Evolutionary conservation across 1,140 invertebrate genomes (phyloP).

Genomic region (Lasaia peninsularis): DNA sequence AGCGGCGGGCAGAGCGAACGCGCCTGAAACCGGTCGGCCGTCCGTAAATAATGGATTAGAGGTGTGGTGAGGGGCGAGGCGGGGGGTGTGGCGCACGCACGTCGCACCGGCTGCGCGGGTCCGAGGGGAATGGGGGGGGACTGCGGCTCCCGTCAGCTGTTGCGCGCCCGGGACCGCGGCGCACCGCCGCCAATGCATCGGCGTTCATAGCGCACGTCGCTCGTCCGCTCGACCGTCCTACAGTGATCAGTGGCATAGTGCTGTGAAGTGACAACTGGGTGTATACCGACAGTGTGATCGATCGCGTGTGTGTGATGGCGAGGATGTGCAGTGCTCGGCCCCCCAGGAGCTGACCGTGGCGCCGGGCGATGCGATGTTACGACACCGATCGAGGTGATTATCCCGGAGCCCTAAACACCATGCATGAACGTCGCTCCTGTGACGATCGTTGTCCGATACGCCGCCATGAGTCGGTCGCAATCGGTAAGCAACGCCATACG

Average conservation of each 20-base stretch:
- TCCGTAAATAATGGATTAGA: conserved; percentile 77
- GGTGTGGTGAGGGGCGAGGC: conserved; percentile 48
- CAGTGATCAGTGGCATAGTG: conserved; percentile 40
- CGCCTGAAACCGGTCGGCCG: conserved; percentile 73
- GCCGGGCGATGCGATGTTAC: conserved; percentile 67
- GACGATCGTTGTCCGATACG: conserved; percentile 35
- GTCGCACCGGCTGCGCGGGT: conserved; percentile 35
- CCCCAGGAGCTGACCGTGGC: conserved; percentile 59
- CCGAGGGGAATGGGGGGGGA: conserved; percentile 28
- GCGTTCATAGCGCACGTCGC: conserved; percentile 57
- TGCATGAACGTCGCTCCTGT: conserved; percentile 40
- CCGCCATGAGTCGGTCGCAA: conserved; percentile 39
- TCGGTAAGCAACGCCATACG: conserved; percentile 57
- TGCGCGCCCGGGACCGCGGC: conserved; percentile 65
- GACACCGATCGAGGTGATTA: conserved; percentile 73
- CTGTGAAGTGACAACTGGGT: conserved; percentile 46
- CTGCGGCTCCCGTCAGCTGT: conserved; percentile 70
- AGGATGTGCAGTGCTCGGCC: conserved; percentile 67
- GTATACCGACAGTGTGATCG: conserved; percentile 45
- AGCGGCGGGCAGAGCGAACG: conserved; percentile 61
- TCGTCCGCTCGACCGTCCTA: conserved; percentile 33
- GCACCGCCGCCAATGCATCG: conserved; percentile 66
- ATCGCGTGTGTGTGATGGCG: conserved; percentile 55
- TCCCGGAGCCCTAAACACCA: conserved; percentile 57
- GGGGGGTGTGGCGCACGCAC: conserved; percentile 35